Evolutionary conservation across 64 coral and sea anemone species (phyloP).

Genomic region (Cladopsammia gracilis): DNA sequence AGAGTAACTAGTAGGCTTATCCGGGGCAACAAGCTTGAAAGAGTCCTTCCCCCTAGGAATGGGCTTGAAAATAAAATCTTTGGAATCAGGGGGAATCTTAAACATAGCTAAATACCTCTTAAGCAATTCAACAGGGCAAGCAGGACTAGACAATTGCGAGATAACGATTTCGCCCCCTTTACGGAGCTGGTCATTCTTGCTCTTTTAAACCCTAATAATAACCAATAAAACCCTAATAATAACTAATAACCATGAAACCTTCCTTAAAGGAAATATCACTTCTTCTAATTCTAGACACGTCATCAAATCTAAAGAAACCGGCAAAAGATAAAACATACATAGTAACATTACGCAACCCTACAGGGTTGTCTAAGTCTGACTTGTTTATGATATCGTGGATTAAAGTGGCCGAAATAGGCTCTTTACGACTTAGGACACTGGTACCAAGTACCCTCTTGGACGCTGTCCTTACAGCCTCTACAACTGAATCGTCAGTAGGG

Average conservation of each 20-base stretch:
- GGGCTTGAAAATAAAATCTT: too few relatives aligned
- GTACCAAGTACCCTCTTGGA: constrained; percentile 1
- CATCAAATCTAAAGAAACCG: constrained; percentile 15
- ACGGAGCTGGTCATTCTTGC: constrained; percentile 47
- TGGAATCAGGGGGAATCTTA: not conserved
- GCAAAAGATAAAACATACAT: constrained; percentile 45
- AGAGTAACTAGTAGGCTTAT: too few relatives aligned
- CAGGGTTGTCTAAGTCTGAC: not conserved
- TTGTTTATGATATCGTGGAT: not conserved
- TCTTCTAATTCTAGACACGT: constrained; percentile 12
- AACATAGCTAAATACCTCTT: constrained; percentile 33
- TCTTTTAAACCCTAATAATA: constrained; percentile 10
- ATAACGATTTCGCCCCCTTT: constrained; percentile 16
- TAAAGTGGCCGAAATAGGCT: constrained; percentile 17
- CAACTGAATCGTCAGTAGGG: too few relatives aligned
- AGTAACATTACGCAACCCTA: constrained; percentile 7
- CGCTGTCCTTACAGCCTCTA: too few relatives aligned
- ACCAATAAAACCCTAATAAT: too few relatives aligned
- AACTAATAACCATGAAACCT: constrained; percentile 15
- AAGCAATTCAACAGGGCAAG: constrained; percentile 24
- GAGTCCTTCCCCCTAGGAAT: too few relatives aligned
- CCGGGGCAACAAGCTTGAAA: too few relatives aligned
- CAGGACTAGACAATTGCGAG: not conserved
- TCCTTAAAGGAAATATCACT: constrained; percentile 30
- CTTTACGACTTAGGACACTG: not conserved